Evolutionary conservation across 1,140 invertebrate species (phyloP).

Genomic region (Cecropterus lyciades): DNA sequence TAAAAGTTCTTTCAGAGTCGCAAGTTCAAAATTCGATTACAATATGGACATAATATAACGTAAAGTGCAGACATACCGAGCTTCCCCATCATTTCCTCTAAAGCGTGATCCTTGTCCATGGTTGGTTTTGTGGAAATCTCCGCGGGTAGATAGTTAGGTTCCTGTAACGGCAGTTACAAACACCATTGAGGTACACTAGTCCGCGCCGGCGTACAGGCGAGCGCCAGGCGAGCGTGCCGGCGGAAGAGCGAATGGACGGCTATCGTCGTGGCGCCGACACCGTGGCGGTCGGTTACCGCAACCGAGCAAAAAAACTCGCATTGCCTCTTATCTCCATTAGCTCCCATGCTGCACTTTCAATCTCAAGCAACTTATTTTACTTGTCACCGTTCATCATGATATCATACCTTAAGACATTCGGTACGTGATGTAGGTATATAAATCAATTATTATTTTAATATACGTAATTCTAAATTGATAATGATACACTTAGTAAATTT

Average conservation of each 20-base stretch:
- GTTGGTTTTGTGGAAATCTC: slow-evolving; percentile 37
- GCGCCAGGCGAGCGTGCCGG: slow-evolving; percentile 69
- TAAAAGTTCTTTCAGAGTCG: slow-evolving; percentile 41
- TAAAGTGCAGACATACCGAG: slow-evolving; percentile 81
- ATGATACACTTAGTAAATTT: too few species aligned
- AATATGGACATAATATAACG: slow-evolving; percentile 60
- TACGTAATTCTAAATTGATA: too few species aligned
- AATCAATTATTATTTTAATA: not conserved
- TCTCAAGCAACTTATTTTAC: slow-evolving; percentile 19
- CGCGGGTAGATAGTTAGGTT: slow-evolving; percentile 39
- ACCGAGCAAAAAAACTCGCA: slow-evolving; percentile 65
- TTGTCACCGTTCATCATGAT: slow-evolving; percentile 13
- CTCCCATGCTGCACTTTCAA: slow-evolving; percentile 36
- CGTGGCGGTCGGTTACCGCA: slow-evolving; percentile 64
- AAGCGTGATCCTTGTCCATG: slow-evolving; percentile 87
- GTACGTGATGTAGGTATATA: not conserved
- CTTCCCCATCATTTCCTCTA: slow-evolving; percentile 89
- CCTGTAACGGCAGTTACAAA: slow-evolving; percentile 62
- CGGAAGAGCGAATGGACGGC: slow-evolving; percentile 73
- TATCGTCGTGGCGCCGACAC: slow-evolving; percentile 50
- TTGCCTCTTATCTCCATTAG: slow-evolving; percentile 65
- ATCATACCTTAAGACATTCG: slow-evolving; percentile 20
- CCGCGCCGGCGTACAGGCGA: slow-evolving; percentile 45
- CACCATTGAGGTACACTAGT: slow-evolving; percentile 59
- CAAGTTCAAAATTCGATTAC: slow-evolving; percentile 38